Conservation (phyloP, 2,888 invertebrate genomes). For the Microdon myrmicae region DNA sequence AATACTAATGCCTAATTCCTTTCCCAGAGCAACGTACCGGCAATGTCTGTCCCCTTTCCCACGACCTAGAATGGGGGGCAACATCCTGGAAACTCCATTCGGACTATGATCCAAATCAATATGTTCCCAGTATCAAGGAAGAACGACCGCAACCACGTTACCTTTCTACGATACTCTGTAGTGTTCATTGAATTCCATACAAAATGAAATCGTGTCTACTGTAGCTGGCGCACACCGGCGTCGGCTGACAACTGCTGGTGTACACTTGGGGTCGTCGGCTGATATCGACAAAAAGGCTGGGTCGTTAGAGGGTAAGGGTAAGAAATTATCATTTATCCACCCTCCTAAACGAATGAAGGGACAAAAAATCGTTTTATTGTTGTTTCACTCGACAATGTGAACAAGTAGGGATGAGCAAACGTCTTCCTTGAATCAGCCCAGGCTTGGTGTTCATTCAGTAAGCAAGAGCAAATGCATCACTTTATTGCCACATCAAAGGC, state of each 20-base stretch:
- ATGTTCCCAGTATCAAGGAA: slow-evolving; percentile 29
- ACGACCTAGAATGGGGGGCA: neutral
- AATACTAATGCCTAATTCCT: slow-evolving; percentile 45
- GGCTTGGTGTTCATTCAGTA: slow-evolving; percentile 8
- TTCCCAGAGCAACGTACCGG: slow-evolving; percentile 13
- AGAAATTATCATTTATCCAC: slow-evolving; percentile 48
- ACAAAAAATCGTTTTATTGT: slow-evolving; percentile 38
- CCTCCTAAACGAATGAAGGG: slow-evolving; percentile 13
- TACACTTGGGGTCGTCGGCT: slow-evolving; percentile 42
- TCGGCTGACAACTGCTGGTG: slow-evolving; percentile 15
- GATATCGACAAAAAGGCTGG: slow-evolving; percentile 23
- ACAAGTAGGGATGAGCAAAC: slow-evolving; percentile 19
- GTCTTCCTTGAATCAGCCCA: slow-evolving; percentile 42
- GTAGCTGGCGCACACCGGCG: slow-evolving; percentile 17
- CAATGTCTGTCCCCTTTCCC: slow-evolving; percentile 3
- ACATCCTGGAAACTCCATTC: slow-evolving; percentile 36
- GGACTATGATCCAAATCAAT: slow-evolving; percentile 50
- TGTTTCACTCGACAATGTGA: slow-evolving; percentile 26
- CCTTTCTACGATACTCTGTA: no score
- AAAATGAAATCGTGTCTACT: slow-evolving; percentile 46
- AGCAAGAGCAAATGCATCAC: slow-evolving; percentile 46
- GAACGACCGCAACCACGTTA: slow-evolving; percentile 5
- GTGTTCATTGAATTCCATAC: slow-evolving; percentile 37
- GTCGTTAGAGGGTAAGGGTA: slow-evolving; percentile 13
- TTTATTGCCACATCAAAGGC: slow-evolving; percentile 50